A percentile compares a stretch with the other conserved stretches of the same genome.
Conservation (phyloP, 2,888 invertebrate species). For the Cryptosula pallasiana region DNA sequence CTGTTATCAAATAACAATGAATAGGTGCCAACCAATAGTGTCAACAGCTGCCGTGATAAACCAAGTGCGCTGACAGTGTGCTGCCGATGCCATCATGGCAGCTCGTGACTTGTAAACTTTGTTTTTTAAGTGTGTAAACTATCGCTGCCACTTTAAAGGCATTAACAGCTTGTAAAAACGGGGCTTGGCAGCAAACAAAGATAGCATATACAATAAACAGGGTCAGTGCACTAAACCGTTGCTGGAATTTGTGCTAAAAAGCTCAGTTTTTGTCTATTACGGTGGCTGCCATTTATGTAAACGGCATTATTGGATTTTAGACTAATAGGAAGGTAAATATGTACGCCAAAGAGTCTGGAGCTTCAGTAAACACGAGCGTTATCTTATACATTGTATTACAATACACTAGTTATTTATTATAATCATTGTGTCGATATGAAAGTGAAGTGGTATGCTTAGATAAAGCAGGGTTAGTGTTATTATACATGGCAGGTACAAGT, state of each 20-base stretch:
- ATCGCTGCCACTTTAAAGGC: conserved; percentile 12
- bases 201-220: background rate
- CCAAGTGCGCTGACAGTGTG: background rate
- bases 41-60: background rate
- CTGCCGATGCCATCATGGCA: background rate
- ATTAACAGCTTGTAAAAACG: conserved; percentile 18
- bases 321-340: background rate
- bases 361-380: conserved; percentile 1
- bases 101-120: background rate
- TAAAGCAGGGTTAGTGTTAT: background rate
- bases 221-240: background rate
- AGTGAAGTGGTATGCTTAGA: conserved; percentile 5
- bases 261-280: no score
- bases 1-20: no score
- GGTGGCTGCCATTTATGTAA: background rate
- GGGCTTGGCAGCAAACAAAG: background rate
- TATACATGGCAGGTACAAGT: conserved; percentile 4
- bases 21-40: background rate
- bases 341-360: conserved; percentile 3
- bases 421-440: conserved; percentile 11
- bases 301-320: background rate
- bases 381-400: conserved; percentile 23
- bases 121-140: conserved; percentile 15
- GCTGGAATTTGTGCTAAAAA: background rate
- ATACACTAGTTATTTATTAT: conserved; percentile 17